Evolutionary conservation across 2,113 vertebrate species (phyloP), one percentile per base, ranked within the genome.

Genomic region (Steatornis caripensis): DNA sequence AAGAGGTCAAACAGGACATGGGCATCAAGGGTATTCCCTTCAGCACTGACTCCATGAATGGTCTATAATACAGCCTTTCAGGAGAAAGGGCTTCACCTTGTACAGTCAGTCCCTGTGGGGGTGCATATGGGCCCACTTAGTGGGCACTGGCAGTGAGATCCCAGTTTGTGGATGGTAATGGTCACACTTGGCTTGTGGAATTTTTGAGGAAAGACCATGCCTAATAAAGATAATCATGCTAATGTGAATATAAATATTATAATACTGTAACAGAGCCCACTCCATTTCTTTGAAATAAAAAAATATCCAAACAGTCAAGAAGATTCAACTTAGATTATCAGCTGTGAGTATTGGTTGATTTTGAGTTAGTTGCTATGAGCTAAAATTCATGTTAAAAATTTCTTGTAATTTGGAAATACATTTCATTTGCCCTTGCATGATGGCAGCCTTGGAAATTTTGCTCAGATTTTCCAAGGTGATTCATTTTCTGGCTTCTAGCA

Each of bases 381-480:
- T 66, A 85, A 87, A 39, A 60, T 49, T 37, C 14, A 24, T 3
- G 12, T 82, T 45, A 39, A 80, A 92, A 57, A 2, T 1, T 45
- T 45, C 17, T 79, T 65, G 4, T 15, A 79, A 79, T 82, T 89
- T 79, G n/a, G n/a, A 77, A 95, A 90, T n/a, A 69, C 5, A 16
- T 65, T 85, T 91, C 15, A 45, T 71, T 62, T 89, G 58, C 37
- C 46, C 30, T 70, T 43, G 32, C 12, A 12, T 45, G 7, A 54
- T 74, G 71, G 49, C 45, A 96, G 64, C 34, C 54, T 57, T 32
- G 74, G 86, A 96, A 93, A 91, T 82, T 92, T 89, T 90, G n/a
- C 81, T 95, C 78, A 84, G 13, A 70, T 74, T 93, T 97, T 93
- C 92, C 88, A 66, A 81, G 32, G 60, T 89, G 88, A 93, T 92